These are phyloP conservation scores for cat (Felis catus) DNA, from an alignment of 2,113 vertebrate species.

Conservation along the genomic window DNA sequence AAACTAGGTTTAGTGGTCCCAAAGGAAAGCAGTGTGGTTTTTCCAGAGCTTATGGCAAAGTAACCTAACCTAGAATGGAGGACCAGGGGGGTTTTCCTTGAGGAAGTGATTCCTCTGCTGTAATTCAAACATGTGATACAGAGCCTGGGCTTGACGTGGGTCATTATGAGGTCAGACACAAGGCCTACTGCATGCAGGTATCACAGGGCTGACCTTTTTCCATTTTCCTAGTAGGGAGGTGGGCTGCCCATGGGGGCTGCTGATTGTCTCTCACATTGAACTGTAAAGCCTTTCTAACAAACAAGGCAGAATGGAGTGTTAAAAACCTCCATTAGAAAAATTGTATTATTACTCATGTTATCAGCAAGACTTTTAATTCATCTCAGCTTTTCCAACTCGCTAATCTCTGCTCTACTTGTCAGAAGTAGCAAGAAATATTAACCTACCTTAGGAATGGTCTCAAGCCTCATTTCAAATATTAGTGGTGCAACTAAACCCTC, in stretches of 20 bases:
- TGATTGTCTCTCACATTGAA: neutral
- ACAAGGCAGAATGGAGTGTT: neutral
- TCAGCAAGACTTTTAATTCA: conserved; percentile 19
- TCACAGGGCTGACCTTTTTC: neutral
- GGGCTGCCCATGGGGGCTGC: neutral
- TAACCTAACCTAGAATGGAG: neutral
- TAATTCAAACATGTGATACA: neutral
- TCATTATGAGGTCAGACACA: too few relatives aligned
- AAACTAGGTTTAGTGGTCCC: neutral
- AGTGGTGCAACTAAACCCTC: conserved; percentile 15
- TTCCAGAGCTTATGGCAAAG: neutral
- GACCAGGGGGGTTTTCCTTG: neutral
- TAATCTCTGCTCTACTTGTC: conserved; percentile 51
- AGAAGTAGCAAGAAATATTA: conserved; percentile 57
- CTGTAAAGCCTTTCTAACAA: conserved; percentile 2
- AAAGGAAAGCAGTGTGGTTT: neutral
- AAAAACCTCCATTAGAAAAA: conserved; percentile 4
- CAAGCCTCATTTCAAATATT: conserved; percentile 43
- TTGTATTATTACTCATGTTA: conserved; percentile 48
- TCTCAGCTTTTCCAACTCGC: conserved; percentile 44
- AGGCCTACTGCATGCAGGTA: rapidly evolving
- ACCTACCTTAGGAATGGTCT: neutral
- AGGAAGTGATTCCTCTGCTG: neutral
- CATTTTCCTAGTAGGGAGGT: neutral
- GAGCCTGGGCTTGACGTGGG: neutral